phyloP scores from a whole-genome alignment of 2,113 vertebrate genomes.

The Gymnogyps californianus region DNA sequence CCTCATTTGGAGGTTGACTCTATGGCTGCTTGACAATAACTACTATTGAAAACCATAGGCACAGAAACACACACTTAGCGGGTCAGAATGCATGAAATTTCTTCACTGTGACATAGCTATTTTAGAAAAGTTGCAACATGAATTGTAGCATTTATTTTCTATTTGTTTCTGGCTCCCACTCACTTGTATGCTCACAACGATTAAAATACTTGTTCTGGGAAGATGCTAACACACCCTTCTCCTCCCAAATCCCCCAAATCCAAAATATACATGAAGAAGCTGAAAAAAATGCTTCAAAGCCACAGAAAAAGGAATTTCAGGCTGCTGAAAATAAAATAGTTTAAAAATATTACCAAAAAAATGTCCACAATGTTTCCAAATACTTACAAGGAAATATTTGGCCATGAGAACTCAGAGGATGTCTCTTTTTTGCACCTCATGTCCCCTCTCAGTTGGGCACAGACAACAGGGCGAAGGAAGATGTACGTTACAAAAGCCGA shows the following conservation, averaged over 20 bases:
- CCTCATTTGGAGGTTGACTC: not conserved
- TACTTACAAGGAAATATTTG: not conserved
- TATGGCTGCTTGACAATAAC: not conserved
- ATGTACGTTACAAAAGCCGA: not conserved
- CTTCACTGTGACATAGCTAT: not conserved
- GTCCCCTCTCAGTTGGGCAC: not conserved
- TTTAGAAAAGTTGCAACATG: not conserved
- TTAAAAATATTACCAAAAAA: not conserved
- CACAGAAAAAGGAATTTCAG: not conserved
- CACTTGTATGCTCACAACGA: not conserved
- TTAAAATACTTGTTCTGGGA: not conserved
- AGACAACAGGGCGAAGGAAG: not conserved
- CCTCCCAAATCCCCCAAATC: not conserved
- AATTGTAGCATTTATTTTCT: not conserved
- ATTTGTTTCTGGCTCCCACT: not conserved
- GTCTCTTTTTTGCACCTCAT: not conserved
- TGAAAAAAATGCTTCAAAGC: not conserved
- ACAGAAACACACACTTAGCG: not conserved
- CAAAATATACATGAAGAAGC: not conserved
- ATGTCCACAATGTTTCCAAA: not conserved
- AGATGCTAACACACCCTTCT: not conserved
- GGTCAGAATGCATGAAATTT: not conserved
- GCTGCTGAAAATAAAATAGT: not conserved
- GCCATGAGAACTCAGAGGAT: not conserved
- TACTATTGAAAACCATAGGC: not conserved